A percentile compares a stretch with the other conserved stretches of the same genome.
Evolutionary conservation across 2,113 vertebrate species (phyloP).

Genomic region (Mastomys coucha): DNA sequence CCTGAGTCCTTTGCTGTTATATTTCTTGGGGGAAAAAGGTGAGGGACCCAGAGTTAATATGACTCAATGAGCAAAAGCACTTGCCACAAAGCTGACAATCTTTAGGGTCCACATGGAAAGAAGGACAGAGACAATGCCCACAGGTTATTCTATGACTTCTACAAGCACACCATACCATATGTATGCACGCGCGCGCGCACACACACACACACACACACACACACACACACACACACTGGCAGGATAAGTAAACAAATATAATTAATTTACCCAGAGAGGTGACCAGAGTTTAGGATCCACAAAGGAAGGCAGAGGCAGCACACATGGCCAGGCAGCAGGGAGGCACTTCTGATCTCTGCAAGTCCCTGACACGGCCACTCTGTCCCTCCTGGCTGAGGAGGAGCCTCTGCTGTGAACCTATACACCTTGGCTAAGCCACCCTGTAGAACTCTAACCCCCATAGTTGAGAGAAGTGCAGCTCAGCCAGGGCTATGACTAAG

Average conservation of each 20-base stretch:
- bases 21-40: too few species aligned
- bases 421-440: not conserved
- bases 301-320: not conserved
- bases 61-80: too few species aligned
- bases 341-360: not conserved
- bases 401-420: not conserved
- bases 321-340: not conserved
- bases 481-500: slow-evolving; percentile 61
- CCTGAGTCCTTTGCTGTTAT: not conserved
- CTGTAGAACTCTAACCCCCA: not conserved
- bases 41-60: not conserved
- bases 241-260: not conserved
- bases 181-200: too few species aligned
- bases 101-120: not conserved
- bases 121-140: not conserved
- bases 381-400: not conserved
- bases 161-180: not conserved
- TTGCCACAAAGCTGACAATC: too few species aligned
- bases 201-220: too few species aligned
- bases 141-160: not conserved
- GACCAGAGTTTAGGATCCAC: not conserved
- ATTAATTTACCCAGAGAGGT: not conserved
- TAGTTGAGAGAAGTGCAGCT: too few species aligned
- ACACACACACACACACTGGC: not conserved
- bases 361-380: not conserved